Base-by-base conservation (phyloP, 2,888 invertebrate genomes). In the Pyrgus malvae region DNA sequence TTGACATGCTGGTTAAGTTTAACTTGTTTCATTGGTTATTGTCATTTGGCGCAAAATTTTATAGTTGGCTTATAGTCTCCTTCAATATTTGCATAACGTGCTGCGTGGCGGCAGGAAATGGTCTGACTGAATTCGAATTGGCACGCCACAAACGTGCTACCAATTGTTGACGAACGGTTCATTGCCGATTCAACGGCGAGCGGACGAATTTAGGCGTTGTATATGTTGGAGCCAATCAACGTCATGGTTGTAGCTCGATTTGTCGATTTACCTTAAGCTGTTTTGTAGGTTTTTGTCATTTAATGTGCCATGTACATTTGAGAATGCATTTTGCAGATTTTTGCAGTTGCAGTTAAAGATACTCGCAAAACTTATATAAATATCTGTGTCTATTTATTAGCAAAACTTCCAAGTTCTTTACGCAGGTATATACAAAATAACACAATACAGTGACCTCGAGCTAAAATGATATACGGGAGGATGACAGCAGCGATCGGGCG, bases 161-260 rank as follows among this genome's bases (percentile, higher is more conserved):
- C 83, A 84, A 86, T 86, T 83, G 83, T 79, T 78, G 81, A 76
- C 74, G 79, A 76, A 84, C 83, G 83, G 79, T 80, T 79, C 81
- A 86, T 86, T 87, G 78, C 70, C 68, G 70, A 78, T 77, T 76
- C 82, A 78, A 73, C 74, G 69, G 69, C 68, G 65, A 68, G 64
- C 74, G 74, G 74, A 69, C 74, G 75, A 78, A 80, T 82, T 83
- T 72, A 73, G 67, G 68, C 63, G 62, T 70, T 65, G 70, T 74
- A 71, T 75, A 71, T 76, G 69, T 74, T 72, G 69, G 65, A 66
- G 61, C 64, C 70, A 74, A 70, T 76, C 69, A 65, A 63, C 58
- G 65, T 60, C 59, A 56, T 65, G 64, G 65, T 68, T 68, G 67
- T 67, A 63, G 64, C 69, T 66, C 63, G 66, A 65, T 66, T 66